These are phyloP conservation scores for Meandrusa payeni DNA, from an alignment of 2,888 invertebrate species.

Conservation along the genomic window DNA sequence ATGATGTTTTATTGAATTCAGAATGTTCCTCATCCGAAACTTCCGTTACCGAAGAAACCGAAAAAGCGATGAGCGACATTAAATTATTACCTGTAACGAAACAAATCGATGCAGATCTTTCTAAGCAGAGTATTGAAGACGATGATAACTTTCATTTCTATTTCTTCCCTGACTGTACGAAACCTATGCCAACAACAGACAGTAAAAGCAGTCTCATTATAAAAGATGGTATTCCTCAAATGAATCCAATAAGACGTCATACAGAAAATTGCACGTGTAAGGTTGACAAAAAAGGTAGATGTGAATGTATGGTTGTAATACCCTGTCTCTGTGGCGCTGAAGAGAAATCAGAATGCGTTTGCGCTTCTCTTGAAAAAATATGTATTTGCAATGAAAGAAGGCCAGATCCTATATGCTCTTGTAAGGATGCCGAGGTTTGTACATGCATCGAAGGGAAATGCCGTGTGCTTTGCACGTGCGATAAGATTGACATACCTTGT, in stretches of 20 bases:
- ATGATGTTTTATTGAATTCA: slow-evolving; percentile 57
- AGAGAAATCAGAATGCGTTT: slow-evolving; percentile 49
- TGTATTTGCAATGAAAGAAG: slow-evolving; percentile 53
- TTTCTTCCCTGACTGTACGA: slow-evolving; percentile 68
- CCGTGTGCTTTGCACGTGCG: slow-evolving; percentile 52
- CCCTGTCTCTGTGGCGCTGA: slow-evolving; percentile 64
- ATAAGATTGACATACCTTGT: slow-evolving; percentile 57
- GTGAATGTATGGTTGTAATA: slow-evolving; percentile 50
- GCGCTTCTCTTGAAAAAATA: slow-evolving; percentile 45
- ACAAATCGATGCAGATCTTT: slow-evolving; percentile 40
- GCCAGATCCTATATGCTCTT: slow-evolving; percentile 49
- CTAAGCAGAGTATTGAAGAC: slow-evolving; percentile 37
- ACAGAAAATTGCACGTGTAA: slow-evolving; percentile 49
- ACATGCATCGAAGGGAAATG: slow-evolving; percentile 50
- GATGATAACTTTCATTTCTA: slow-evolving; percentile 64
- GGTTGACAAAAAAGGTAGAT: slow-evolving; percentile 47
- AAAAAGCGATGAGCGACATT: slow-evolving; percentile 42
- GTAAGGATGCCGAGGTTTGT: slow-evolving; percentile 50
- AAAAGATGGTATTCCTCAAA: slow-evolving; percentile 58
- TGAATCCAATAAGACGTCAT: slow-evolving; percentile 44
- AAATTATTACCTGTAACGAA: slow-evolving; percentile 32
- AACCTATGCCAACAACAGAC: slow-evolving; percentile 40
- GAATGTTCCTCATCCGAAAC: slow-evolving; percentile 62
- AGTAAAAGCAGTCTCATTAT: slow-evolving; percentile 56
- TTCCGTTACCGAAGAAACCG: slow-evolving; percentile 39